Evolutionary conservation across 2,888 invertebrate species (phyloP), one percentile per base, ranked within the genome.

Genomic region (Panorpa germanica): DNA sequence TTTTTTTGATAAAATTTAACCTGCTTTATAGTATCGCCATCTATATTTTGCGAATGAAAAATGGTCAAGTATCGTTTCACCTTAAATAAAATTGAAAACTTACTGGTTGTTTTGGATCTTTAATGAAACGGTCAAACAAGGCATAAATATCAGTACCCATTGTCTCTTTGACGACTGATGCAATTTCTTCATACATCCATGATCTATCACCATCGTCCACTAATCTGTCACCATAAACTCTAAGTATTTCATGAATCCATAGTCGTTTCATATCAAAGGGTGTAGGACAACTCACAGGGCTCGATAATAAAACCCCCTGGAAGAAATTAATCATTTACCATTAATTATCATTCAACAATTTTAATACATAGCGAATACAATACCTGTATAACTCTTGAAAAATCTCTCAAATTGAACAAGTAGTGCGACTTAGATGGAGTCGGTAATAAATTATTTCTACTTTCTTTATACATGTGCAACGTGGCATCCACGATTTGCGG

Each of bases 391-490:
- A 95, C 91, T 45, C 90, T 65, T 2, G 88, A 81, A 51, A 93
- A 91, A 51, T 95, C 93, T 40, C 91, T 65, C 40, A 95, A 61
- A 55, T 93, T 93, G 53, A 95, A 95, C 5, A 90, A 66, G 49
- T 95, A 93, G 53, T 93, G 93, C 2, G 83, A 86, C 49, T 91
- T 93, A 1, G 81, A 65, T 1, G 93, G 93, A 0, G 90, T 93
- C 1, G 93, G 93, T 27, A 93, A 54, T 33, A 95, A 63, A 52
- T 76, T 75, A n/a, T 61, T 43, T 29, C 78, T 67, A 32, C 88
- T 82, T 42, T 71, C 61, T 47, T 86, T 83, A 50, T 90, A 93
- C 4, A 93, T 69, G 37, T 75, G 72, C 42, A 95, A 57, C 0
- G 93, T 93, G 1, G 83, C 88, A 29, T 58, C 48, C 3, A 93